Conservation (phyloP, 2,888 invertebrate genomes). For the Saturnia pavonia region DNA sequence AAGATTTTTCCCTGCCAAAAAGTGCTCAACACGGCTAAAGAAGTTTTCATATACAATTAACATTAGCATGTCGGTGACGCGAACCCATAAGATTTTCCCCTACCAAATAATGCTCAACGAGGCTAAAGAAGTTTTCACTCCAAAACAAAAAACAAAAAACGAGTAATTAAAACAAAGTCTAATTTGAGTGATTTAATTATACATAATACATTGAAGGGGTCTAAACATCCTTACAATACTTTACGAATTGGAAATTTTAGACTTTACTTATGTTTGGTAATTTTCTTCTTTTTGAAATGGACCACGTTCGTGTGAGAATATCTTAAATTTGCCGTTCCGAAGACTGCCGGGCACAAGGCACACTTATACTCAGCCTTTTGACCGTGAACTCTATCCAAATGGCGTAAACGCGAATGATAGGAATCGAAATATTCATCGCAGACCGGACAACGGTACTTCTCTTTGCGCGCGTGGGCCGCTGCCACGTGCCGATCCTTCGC, state of each 20-base stretch:
- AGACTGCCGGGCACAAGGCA: conserved; percentile 49
- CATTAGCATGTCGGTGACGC: too few relatives aligned
- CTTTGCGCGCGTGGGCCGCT: conserved; percentile 48
- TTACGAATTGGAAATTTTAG: not conserved
- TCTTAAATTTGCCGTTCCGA: conserved; percentile 58
- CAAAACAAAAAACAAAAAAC: too few relatives aligned
- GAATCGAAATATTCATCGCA: conserved; percentile 54
- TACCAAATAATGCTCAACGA: too few relatives aligned
- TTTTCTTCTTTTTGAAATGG: conserved; percentile 43
- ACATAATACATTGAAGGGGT: not conserved
- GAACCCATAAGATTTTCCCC: too few relatives aligned
- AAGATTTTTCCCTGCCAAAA: too few relatives aligned
- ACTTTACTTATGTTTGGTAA: not conserved
- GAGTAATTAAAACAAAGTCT: too few relatives aligned
- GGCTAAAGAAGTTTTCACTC: too few relatives aligned
- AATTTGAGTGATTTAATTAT: not conserved
- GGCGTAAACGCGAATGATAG: conserved; percentile 52
- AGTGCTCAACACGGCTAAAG: too few relatives aligned
- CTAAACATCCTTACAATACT: not conserved
- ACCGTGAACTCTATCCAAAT: conserved; percentile 53
- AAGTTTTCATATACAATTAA: too few relatives aligned
- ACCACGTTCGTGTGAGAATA: conserved; percentile 62
- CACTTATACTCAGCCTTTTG: conserved; percentile 55
- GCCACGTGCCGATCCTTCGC: conserved; percentile 49
- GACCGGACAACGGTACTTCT: conserved; percentile 57